A percentile compares a stretch with the other conserved stretches of the same genome.
phyloP scores from a whole-genome alignment of 2,888 invertebrate genomes.

The Myopa testacea region DNA sequence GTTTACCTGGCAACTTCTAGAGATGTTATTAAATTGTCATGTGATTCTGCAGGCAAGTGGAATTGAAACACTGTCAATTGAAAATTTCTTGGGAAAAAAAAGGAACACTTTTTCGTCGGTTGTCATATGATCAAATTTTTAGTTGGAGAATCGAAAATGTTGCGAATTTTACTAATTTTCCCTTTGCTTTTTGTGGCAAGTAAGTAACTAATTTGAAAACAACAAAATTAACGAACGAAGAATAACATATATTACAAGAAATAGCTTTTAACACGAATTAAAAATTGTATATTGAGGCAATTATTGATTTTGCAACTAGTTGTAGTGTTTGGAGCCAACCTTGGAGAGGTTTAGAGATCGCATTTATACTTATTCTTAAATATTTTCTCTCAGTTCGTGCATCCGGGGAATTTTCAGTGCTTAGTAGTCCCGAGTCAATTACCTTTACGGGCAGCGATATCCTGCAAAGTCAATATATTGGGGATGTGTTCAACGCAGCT shows the following conservation, averaged over 20 bases:
- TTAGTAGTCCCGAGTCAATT: conserved; percentile 77
- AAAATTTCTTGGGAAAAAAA: conserved; percentile 38
- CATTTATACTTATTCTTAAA: not conserved
- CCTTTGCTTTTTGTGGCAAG: conserved; percentile 62
- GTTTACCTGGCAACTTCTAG: too few relatives aligned
- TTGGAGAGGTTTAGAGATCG: too few relatives aligned
- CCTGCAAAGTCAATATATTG: conserved; percentile 72
- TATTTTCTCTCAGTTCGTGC: conserved; percentile 56
- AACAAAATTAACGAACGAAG: not conserved
- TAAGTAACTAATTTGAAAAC: conserved; percentile 55
- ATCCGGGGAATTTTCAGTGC: conserved; percentile 74
- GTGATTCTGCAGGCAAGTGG: conserved; percentile 49
- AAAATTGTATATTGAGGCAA: not conserved
- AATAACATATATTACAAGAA: not conserved
- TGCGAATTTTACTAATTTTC: conserved; percentile 61
- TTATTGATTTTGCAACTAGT: not conserved
- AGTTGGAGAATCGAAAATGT: conserved; percentile 59
- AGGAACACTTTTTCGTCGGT: conserved; percentile 45
- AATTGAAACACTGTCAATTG: conserved; percentile 37
- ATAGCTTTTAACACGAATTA: not conserved
- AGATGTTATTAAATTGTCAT: conserved; percentile 48
- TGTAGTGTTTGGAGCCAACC: not conserved
- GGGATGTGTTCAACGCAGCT: conserved; percentile 79
- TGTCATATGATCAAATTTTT: conserved; percentile 66
- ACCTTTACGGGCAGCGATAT: conserved; percentile 76